These are phyloP conservation scores for Takifugu flavidus DNA, from an alignment of 2,113 vertebrate genomes.

Conservation along the genomic window DNA sequence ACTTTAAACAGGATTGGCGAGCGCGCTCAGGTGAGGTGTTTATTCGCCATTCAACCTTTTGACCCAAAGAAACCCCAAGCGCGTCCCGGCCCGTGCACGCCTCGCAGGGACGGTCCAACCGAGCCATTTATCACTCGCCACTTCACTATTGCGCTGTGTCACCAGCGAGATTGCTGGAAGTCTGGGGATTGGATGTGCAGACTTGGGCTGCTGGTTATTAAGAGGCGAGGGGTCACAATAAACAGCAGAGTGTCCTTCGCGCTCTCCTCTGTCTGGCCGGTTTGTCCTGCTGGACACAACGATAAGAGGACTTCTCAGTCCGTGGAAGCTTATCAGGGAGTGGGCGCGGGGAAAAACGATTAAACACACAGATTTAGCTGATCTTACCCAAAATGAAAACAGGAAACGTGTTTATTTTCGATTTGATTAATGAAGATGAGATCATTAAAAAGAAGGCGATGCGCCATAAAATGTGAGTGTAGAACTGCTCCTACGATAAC, in stretches of 20 bases:
- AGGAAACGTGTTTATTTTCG: background rate
- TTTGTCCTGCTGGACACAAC: slow-evolving; percentile 34
- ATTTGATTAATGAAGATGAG: background rate
- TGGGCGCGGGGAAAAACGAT: slow-evolving; percentile 18
- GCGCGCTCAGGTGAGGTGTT: slow-evolving; percentile 57
- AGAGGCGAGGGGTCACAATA: slow-evolving; percentile 31
- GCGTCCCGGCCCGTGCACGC: background rate
- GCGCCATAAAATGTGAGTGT: background rate
- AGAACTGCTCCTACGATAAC: background rate
- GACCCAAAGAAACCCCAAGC: background rate
- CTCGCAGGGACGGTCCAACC: slow-evolving; percentile 22
- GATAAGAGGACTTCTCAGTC: slow-evolving; percentile 35
- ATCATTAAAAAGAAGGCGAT: background rate
- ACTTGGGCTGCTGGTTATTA: slow-evolving; percentile 44
- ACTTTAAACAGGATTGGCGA: slow-evolving; percentile 53
- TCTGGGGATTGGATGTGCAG: slow-evolving; percentile 33
- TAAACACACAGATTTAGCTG: background rate
- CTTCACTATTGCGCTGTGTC: slow-evolving; percentile 34
- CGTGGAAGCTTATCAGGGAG: slow-evolving; percentile 28
- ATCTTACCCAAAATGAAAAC: background rate
- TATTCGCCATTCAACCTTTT: slow-evolving; percentile 32
- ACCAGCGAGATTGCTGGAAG: slow-evolving; percentile 39
- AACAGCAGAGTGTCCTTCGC: slow-evolving; percentile 2
- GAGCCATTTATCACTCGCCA: slow-evolving; percentile 53
- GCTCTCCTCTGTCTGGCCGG: slow-evolving; percentile 15